Evolutionary conservation across 2,888 invertebrate genomes (phyloP), one percentile per base, ranked within the genome.

Genomic region (Stictocephala bisonia): DNA sequence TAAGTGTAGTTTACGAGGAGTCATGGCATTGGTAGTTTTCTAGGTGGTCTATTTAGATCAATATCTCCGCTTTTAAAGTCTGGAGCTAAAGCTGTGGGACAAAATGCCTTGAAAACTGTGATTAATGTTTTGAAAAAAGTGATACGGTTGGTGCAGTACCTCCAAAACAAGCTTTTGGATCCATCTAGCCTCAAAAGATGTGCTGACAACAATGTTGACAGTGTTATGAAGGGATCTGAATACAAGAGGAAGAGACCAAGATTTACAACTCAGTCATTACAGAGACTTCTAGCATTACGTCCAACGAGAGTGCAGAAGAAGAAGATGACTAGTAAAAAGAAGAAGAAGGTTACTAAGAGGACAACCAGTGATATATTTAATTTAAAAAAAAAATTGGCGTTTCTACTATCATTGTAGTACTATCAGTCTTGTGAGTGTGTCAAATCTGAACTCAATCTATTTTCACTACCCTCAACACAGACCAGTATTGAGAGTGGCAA

Each of bases 391-490:
- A n/a, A 35, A 41, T 79, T 78, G 79, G 74, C 78, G 1, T 78
- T 77, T 68, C 22, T 77, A 41, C 77, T n/a, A n/a, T n/a, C n/a
- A n/a, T n/a, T n/a, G n/a, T n/a, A n/a, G n/a, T n/a, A 78, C 58
- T 26, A 74, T 9, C 72, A 74, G 20, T 77, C 76, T 26, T 75
- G 77, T 73, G 79, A 79, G 64, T 78, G 78, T 68, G 51, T 72
- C 1, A 78, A 79, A 53, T 74, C 72, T 0, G 76, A 79, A 74
- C 68, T 80, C 1, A 78, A 79, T 35, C 66, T 80, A 4, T 80
- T 80, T 70, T 68, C 74, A 6, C 11, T 80, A 64, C 80, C 80
- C 0, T 75, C 79, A 7, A 79, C 66, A 22, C 66, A 64, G 13
- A 64, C 35, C 24, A 72, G 77, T 11, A 78, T 81, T 3, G 79